Percentiles rank a stretch among this genome's conserved stretches.
These are phyloP conservation scores for Ectemnius lituratus DNA, from an alignment of 2,888 invertebrate genomes.

Conservation along the genomic window DNA sequence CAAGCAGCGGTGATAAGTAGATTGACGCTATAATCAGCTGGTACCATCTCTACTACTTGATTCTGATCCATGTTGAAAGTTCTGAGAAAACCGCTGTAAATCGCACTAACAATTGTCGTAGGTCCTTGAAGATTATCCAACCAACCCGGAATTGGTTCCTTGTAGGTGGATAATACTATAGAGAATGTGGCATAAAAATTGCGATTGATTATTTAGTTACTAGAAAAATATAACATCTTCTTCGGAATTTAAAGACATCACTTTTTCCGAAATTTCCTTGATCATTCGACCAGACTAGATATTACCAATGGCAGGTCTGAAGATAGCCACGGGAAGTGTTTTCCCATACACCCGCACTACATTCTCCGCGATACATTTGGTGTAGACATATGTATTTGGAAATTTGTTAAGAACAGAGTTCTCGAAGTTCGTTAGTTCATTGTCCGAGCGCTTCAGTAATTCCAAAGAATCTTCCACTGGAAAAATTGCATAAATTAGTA, in stretches of 20 bases:
- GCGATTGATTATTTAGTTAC: not conserved
- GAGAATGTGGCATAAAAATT: constrained; percentile 24
- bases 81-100: constrained; percentile 84
- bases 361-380: constrained; percentile 93
- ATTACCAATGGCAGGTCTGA: constrained; percentile 90
- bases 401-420: constrained; percentile 81
- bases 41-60: constrained; percentile 85
- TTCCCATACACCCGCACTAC: constrained; percentile 83
- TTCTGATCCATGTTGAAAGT: constrained; percentile 82
- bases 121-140: constrained; percentile 92
- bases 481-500: constrained; percentile 68
- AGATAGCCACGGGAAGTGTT: constrained; percentile 88
- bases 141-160: constrained; percentile 90
- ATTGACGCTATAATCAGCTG: constrained; percentile 86
- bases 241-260: not conserved
- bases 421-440: not conserved
- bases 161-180: constrained; percentile 83
- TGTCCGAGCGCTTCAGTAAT: constrained; percentile 73
- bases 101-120: constrained; percentile 82
- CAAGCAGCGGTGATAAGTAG: constrained; percentile 84
- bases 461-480: not conserved
- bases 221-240: not conserved
- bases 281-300: not conserved
- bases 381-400: constrained; percentile 95
- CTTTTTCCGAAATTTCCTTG: not conserved